Evolutionary conservation across 2,113 vertebrate species (phyloP), one percentile per base, ranked within the genome.

Genomic region (Silurus glanis): DNA sequence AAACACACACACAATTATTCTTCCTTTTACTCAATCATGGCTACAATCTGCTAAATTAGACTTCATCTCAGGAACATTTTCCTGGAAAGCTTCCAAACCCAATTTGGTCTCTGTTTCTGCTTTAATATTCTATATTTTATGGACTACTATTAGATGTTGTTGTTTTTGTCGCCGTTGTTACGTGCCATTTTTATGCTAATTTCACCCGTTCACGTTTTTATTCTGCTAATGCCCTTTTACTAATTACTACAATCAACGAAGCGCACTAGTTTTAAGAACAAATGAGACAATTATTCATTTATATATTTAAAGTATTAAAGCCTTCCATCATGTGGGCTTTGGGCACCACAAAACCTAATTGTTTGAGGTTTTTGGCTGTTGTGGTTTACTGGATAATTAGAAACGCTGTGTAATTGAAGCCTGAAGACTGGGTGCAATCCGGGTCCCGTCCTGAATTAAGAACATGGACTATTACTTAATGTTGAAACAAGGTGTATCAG

Each of bases 291-390:
- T 76, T 76, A 76, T 53, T 76, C 74, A 76, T 53, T 53, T 76
- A 76, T 25, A 55, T 25, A 78, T 80, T 80, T 67, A 69, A 23
- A 80, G 75, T 80, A 80, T 85, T 85, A 67, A 85, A 80, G 61
- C 45, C 49, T 45, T 85, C 23, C 47, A 85, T 85, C 74, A 80
- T 23, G 5, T 16, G 10, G 21, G 61, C 25, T 85, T 58, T 45
- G 45, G 64, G 14, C 8, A 12, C 72, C 0, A 17, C 37, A 75
- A 49, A 83, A 83, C 5, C 19, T 59, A 83, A 80, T 80, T 80
- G 45, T 80, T 80, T 80, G 78, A 37, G 56, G 56, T 45, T 80
- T 80, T 79, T 56, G 37, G 56, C 76, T 58, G 28, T 23, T 45
- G 12, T 80, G 56, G 78, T 21, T 37, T 61, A 28, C 16, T 47